Evolutionary conservation across 2,113 vertebrate genomes (phyloP).

Genomic region (Petaurus breviceps): DNA sequence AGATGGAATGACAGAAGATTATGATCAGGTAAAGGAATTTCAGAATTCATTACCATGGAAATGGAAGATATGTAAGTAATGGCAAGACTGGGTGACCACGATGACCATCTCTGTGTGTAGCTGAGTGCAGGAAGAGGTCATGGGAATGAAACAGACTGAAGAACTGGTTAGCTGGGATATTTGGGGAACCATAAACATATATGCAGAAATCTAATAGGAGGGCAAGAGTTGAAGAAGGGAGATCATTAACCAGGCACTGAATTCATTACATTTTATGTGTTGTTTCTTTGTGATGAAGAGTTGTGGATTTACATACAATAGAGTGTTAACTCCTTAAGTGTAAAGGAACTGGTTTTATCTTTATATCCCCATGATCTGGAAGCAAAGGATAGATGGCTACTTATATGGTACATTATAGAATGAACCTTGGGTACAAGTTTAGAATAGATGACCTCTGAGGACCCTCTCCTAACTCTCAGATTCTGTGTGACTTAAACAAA

Average conservation of each 20-base stretch:
- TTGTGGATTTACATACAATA: not conserved
- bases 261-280: not conserved
- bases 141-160: not conserved
- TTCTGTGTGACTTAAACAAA: not conserved
- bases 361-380: not conserved
- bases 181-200: not conserved
- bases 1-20: not conserved
- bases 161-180: not conserved
- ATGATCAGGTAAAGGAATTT: not conserved
- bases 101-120: not conserved
- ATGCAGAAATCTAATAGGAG: not conserved
- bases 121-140: not conserved
- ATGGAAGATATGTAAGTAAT: not conserved
- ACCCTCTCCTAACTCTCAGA: not conserved
- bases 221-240: not conserved
- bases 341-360: not conserved
- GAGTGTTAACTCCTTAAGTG: not conserved
- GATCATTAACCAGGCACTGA: not conserved
- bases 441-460: not conserved
- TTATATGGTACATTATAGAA: not conserved
- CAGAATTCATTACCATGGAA: not conserved
- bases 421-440: not conserved
- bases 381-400: not conserved
- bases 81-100: too few species aligned
- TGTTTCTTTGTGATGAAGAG: not conserved